Base-by-base conservation (phyloP, 2,888 invertebrate genomes). In the Conops quadrifasciatus region DNA sequence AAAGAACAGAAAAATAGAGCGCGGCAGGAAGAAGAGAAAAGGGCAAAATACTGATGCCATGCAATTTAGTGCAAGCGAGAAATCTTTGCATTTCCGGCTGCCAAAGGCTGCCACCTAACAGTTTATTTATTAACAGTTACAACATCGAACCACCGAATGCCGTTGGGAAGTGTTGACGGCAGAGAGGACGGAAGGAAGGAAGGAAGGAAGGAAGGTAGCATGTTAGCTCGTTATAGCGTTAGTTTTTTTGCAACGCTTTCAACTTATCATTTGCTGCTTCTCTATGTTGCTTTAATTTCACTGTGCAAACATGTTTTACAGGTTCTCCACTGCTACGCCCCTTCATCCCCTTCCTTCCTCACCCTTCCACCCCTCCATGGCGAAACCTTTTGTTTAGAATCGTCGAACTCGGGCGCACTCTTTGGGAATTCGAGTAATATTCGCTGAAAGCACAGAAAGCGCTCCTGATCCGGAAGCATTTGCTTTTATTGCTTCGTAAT, bases 21-120 rank as follows among this genome's bases (percentile, higher is more conserved):
- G 36, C 9, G 36, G 9, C 9, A 36, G 9, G 36, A 36, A 9
- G 36, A 36, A 9, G 36, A 36, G 24, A 26, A 47, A n/a, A n/a
- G n/a, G 16, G 63, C 15, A 15, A 11, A 26, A 7, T 26, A 63
- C 2, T 47, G 47, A 47, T 63, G 26, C 2, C 47, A 24, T 47
- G 47, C 24, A 47, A 63, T 63, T 47, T 63, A n/a, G n/a, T n/a
- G 26, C 21, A 47, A 21, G 26, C 63, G 47, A 16, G 24, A 47
- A 63, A 63, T 47, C 45, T 63, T 63, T 63, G 63, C 63, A 63
- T 63, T 63, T 63, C 28, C 47, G 24, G 26, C 9, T 47, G 63
- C 47, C 63, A 63, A 13, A 7, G 2, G 63, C 63, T n/a, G 62
- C 62, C 62, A 62, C 62, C 36, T 63, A 63, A 63, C 47, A 24